Evolutionary conservation across 2,888 invertebrate genomes (phyloP), one percentile per base, ranked within the genome.

Genomic region (Andrena dorsata): DNA sequence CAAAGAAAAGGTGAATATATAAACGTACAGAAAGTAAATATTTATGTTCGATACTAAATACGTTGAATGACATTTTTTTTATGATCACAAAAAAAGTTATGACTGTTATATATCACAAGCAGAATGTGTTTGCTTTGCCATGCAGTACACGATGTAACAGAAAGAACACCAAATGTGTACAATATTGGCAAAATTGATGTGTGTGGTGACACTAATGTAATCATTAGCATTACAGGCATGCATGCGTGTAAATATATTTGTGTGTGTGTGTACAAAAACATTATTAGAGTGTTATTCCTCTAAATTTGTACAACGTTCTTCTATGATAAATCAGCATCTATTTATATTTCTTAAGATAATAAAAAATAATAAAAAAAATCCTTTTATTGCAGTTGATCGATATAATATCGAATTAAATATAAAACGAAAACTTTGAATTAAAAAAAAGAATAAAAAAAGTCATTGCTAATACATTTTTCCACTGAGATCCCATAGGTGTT

Each of bases 71-170:
- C 35, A 70, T 60, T 23, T 5, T 16, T 56, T 53, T 13, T 49
- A 23, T 23, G 26, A n/a, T 58, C 8, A n/a, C 10, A 26, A 49
- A 13, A 41, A 47, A 56, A 47, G 53, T 47, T 58, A 41, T 51
- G 41, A 6, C 51, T 61, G 4, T 51, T 51, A 58, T 28, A 64
- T 47, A 16, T 76, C 10, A 51, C 13, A n/a, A 51, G 49, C 16
- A 35, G 3, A n/a, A n/a, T 23, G 20, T 74, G 13, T 63, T 53
- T 75, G 49, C 32, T 32, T 65, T 77, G 16, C 2, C 78, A 80
- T 80, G 78, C 78, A 53, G 53, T 80, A 53, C 3, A 76, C 8
- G 56, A 26, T 63, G 64, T 7, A 41, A 26, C 32, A 23, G 16
- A 71, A 23, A 28, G 13, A 35, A 71, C 47, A 32, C 26, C 56